Conservation (phyloP, 2,888 invertebrate species). For the Chrysolina americana region DNA sequence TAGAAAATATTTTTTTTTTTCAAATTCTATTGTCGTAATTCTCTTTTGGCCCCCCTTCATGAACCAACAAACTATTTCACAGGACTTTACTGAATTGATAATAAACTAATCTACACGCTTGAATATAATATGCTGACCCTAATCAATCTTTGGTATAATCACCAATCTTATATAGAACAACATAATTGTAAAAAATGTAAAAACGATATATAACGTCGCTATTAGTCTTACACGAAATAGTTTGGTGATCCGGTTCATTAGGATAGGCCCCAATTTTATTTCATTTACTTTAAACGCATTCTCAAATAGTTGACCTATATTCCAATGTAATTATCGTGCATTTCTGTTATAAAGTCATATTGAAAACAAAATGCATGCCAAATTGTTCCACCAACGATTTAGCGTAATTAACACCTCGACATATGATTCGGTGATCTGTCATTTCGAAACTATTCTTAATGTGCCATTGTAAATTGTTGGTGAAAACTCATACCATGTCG, state of each 20-base stretch:
- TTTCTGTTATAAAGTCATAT: conserved; percentile 38
- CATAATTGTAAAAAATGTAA: background rate
- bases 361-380: conserved; percentile 46
- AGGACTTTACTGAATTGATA: too few species aligned
- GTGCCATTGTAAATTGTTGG: too few species aligned
- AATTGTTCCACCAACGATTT: conserved; percentile 48
- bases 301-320: conserved; percentile 27
- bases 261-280: conserved; percentile 3
- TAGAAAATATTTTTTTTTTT: too few species aligned
- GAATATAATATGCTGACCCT: too few species aligned
- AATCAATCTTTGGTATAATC: too few species aligned
- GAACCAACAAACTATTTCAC: too few species aligned
- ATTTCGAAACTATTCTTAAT: too few species aligned
- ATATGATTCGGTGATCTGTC: conserved; percentile 37
- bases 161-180: too few species aligned
- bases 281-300: background rate
- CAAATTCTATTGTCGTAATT: too few species aligned
- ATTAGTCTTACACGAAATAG: background rate
- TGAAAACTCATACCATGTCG: too few species aligned
- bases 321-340: conserved; percentile 32
- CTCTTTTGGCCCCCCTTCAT: too few species aligned
- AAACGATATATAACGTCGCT: background rate
- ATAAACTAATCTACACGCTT: too few species aligned
- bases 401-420: conserved; percentile 50
- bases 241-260: background rate